phyloP scores from a whole-genome alignment of 2,888 invertebrate species.

The Calameuta filiformis region DNA sequence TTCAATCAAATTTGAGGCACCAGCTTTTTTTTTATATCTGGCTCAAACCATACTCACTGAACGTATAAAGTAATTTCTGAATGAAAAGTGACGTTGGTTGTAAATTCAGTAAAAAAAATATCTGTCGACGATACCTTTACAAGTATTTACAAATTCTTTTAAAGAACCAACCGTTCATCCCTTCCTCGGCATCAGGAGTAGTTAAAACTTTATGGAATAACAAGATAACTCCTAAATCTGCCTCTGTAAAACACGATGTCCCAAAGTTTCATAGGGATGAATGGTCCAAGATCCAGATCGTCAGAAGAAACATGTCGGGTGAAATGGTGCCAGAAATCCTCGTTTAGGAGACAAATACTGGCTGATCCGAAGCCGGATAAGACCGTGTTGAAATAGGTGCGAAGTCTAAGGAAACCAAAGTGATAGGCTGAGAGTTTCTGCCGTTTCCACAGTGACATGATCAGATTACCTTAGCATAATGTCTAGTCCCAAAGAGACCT shows the following conservation, averaged over 20 bases:
- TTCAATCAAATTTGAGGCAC: slow-evolving; percentile 10
- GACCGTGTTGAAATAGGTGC: slow-evolving; percentile 49
- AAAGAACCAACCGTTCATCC: not conserved
- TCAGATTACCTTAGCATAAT: slow-evolving; percentile 36
- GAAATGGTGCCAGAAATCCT: slow-evolving; percentile 34
- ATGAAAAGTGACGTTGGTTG: not conserved
- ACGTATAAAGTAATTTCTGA: not conserved
- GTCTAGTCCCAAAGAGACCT: slow-evolving; percentile 12
- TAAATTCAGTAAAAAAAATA: not conserved
- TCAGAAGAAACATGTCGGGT: slow-evolving; percentile 13
- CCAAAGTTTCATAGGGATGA: slow-evolving; percentile 27
- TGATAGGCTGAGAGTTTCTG: slow-evolving; percentile 15
- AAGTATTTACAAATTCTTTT: not conserved
- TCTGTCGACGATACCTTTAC: not conserved
- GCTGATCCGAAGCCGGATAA: slow-evolving; percentile 40
- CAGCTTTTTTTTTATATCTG: slow-evolving; percentile 13
- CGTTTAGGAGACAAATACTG: slow-evolving; percentile 41
- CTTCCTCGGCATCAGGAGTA: not conserved
- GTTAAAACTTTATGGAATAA: slow-evolving; percentile 2
- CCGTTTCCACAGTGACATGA: slow-evolving; percentile 29
- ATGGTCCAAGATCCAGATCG: slow-evolving; percentile 35
- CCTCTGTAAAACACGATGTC: slow-evolving; percentile 18
- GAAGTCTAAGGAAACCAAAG: slow-evolving; percentile 33
- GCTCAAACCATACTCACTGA: not conserved
- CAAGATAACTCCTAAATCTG: slow-evolving; percentile 9